Evolutionary conservation across 2,888 invertebrate species (phyloP), one percentile per base, ranked within the genome.

Genomic region (Lymantria monacha): DNA sequence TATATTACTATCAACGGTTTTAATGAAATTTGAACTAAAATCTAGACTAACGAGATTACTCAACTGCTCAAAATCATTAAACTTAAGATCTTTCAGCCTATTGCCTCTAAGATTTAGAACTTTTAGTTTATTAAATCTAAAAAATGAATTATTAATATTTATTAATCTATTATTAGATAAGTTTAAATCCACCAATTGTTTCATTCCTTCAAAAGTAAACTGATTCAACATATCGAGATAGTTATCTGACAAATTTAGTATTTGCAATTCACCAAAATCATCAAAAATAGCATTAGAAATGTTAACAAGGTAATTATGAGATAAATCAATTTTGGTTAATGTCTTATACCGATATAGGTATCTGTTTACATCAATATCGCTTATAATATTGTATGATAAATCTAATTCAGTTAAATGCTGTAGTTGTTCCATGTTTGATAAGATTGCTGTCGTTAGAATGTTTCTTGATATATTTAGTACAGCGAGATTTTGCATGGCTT

Each of bases 241-340:
- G 51, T 87, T 87, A 47, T 81, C 51, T 2, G 85, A 83, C 7
- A 87, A 53, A 61, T 85, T 81, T 55, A 87, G 66, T 33, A 41
- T 62, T 56, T 69, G 61, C 12, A 87, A 57, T 36, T 74, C 53
- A 12, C 58, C 52, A 3, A 81, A 71, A 40, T 49, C 51, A 41
- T 76, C 73, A 42, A 87, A 86, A 12, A 70, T 48, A 3, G 69
- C 68, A 11, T 80, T 77, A 3, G 75, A 65, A 36, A 86, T 57
- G 30, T 57, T 49, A 0, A 66, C 60, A 1, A 87, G 49, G 46
- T 74, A 60, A 56, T 87, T 87, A 48, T 81, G 61, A 0, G 85
- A 79, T 13, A 87, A 55, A 49, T 83, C 74, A 9, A 87, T 56
- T 22, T 50, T 69, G 31, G 53, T 63, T n/a, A 87, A 50, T 0